Evolutionary conservation across 1,140 invertebrate species (phyloP).

Genomic region (Wasmannia auropunctata): DNA sequence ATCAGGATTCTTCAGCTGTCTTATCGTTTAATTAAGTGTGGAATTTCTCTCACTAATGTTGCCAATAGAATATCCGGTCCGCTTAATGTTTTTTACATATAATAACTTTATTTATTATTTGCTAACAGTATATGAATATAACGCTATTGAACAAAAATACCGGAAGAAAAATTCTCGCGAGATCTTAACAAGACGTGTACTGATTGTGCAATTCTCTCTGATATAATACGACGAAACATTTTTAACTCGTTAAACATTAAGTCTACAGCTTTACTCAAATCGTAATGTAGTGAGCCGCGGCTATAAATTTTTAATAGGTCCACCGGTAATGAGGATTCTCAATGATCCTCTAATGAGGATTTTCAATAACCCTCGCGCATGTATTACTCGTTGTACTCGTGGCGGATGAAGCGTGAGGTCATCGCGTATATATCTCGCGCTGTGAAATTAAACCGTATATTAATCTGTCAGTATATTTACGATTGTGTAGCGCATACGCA

Average conservation of each 20-base stretch:
- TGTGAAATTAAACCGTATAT: constrained; percentile 79
- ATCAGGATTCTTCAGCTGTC: constrained; percentile 23
- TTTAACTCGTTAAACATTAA: neutral
- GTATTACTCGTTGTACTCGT: neutral
- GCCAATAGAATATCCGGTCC: neutral
- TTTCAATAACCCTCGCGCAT: too few relatives aligned
- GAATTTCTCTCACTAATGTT: neutral
- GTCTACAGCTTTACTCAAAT: neutral
- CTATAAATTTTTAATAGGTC: constrained; percentile 82
- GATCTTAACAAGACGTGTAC: neutral
- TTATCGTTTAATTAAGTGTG: constrained; percentile 9
- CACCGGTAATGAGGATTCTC: constrained; percentile 15
- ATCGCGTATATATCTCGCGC: constrained; percentile 70
- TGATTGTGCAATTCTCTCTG: neutral
- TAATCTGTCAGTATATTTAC: constrained; percentile 80
- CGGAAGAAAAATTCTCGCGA: neutral
- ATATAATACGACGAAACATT: neutral
- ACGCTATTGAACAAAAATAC: neutral
- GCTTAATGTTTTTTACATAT: too few relatives aligned
- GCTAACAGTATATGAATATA: neutral
- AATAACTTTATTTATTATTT: neutral
- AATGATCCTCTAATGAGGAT: too few relatives aligned
- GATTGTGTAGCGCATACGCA: constrained; percentile 63
- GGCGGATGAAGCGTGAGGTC: constrained; percentile 65
- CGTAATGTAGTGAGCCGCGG: constrained; percentile 45